Evolutionary conservation across 2,797 vertebrate species (phyloP).

Genomic region (Anableps anableps): DNA sequence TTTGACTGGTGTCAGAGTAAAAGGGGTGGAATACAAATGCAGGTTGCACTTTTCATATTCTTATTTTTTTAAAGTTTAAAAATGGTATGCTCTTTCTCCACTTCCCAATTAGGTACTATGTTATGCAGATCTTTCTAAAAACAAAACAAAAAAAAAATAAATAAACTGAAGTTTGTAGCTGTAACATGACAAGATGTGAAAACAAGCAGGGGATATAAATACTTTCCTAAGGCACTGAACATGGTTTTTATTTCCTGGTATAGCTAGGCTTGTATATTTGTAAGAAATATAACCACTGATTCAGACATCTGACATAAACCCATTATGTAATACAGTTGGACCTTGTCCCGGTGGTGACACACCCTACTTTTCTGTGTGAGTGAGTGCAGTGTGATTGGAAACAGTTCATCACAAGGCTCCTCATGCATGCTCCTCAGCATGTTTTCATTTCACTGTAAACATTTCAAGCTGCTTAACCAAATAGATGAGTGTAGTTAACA

Average conservation of each 20-base stretch:
- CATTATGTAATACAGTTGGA: constrained; percentile 44
- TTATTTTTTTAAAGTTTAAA: background rate
- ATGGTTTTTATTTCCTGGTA: background rate
- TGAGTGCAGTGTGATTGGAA: constrained; percentile 38
- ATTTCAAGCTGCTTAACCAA: constrained; percentile 11
- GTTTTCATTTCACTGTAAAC: constrained; percentile 38
- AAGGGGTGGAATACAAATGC: background rate
- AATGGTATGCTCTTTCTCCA: background rate
- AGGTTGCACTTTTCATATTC: background rate
- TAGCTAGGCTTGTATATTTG: background rate
- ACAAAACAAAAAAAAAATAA: too few species aligned
- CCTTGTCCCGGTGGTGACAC: constrained; percentile 42
- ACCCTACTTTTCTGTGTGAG: constrained; percentile 46
- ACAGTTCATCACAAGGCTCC: constrained; percentile 44
- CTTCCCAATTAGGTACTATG: background rate
- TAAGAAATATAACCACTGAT: constrained; percentile 13
- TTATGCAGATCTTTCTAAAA: background rate
- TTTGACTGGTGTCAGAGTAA: background rate
- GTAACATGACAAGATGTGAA: background rate
- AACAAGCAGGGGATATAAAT: background rate
- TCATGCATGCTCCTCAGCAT: constrained; percentile 15
- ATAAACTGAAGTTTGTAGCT: background rate
- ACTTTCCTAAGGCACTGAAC: background rate
- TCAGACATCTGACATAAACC: constrained; percentile 8
- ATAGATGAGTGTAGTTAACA: background rate